Evolutionary conservation across 2,113 vertebrate genomes (phyloP).

Genomic region (Eurystomus gularis): DNA sequence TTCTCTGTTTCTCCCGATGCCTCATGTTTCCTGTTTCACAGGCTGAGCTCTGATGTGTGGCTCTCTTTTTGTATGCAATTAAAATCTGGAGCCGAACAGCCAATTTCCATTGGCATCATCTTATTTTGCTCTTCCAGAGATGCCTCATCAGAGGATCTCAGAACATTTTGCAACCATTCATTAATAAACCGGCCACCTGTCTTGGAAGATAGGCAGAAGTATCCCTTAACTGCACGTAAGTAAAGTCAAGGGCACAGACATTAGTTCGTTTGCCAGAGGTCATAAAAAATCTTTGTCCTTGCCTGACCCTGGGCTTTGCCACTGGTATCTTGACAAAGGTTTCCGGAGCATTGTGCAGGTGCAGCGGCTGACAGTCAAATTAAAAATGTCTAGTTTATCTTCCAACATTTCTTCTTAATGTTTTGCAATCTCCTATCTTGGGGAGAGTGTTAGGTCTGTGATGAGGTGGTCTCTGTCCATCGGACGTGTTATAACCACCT

Average conservation of each 20-base stretch:
- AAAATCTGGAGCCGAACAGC: background rate
- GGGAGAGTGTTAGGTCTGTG: background rate
- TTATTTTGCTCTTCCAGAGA: background rate
- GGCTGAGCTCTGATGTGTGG: background rate
- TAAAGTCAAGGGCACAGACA: background rate
- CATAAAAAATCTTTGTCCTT: background rate
- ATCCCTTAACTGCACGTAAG: background rate
- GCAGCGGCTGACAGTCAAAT: background rate
- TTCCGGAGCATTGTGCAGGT: background rate
- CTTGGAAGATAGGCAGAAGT: background rate
- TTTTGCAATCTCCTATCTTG: background rate
- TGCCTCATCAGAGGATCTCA: background rate
- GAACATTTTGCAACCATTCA: conserved; percentile 6
- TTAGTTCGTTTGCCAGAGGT: background rate
- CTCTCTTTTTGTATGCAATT: background rate
- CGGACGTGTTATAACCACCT: background rate
- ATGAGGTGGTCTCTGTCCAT: background rate
- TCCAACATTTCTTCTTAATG: background rate
- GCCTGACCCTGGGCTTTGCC: background rate
- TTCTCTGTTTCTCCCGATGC: background rate
- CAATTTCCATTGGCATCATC: background rate
- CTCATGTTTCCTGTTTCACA: background rate
- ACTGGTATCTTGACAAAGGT: background rate
- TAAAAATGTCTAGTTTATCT: background rate
- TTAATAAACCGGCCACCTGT: background rate